A percentile compares a stretch with the other conserved stretches of the same genome.
phyloP scores from a whole-genome alignment of 1,140 invertebrate genomes.

The Subanguina moxae region DNA sequence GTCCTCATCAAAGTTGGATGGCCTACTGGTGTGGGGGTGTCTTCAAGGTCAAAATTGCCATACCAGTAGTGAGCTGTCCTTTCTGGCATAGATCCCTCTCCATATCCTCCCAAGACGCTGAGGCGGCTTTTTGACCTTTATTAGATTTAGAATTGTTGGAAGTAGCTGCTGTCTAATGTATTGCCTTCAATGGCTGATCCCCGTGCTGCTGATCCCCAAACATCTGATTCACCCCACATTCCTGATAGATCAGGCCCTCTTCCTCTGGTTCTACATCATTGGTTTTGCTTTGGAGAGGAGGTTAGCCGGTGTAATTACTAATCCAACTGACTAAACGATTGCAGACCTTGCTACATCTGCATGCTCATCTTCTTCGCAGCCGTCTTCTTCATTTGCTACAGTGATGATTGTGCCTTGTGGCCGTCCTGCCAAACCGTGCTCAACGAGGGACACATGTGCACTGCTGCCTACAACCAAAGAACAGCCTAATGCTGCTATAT shows the following conservation, averaged over 20 bases:
- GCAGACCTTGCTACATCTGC: slow-evolving; percentile 84
- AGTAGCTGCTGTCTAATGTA: slow-evolving; percentile 72
- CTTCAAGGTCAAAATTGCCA: no score
- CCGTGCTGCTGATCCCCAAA: slow-evolving; percentile 90
- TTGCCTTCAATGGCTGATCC: slow-evolving; percentile 95
- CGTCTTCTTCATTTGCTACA: slow-evolving; percentile 88
- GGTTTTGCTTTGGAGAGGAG: slow-evolving; percentile 83
- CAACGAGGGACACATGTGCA: slow-evolving; percentile 36
- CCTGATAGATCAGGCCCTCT: slow-evolving; percentile 41
- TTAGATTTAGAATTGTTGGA: background rate
- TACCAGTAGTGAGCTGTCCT: no score
- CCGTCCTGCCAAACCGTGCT: slow-evolving; percentile 46
- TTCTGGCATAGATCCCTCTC: no score
- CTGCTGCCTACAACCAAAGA: slow-evolving; percentile 21
- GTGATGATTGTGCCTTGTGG: slow-evolving; percentile 88
- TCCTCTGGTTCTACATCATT: slow-evolving; percentile 47
- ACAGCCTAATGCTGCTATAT: background rate
- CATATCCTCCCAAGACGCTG: no score
- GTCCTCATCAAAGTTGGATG: no score
- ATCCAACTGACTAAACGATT: background rate
- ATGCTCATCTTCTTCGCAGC: slow-evolving; percentile 83
- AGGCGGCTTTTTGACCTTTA: no score
- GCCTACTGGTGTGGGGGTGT: no score
- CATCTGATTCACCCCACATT: slow-evolving; percentile 66
- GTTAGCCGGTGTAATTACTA: slow-evolving; percentile 27